Evolutionary conservation across 2,797 vertebrate species (phyloP).

Genomic region (Ctenosaura bakeri): DNA sequence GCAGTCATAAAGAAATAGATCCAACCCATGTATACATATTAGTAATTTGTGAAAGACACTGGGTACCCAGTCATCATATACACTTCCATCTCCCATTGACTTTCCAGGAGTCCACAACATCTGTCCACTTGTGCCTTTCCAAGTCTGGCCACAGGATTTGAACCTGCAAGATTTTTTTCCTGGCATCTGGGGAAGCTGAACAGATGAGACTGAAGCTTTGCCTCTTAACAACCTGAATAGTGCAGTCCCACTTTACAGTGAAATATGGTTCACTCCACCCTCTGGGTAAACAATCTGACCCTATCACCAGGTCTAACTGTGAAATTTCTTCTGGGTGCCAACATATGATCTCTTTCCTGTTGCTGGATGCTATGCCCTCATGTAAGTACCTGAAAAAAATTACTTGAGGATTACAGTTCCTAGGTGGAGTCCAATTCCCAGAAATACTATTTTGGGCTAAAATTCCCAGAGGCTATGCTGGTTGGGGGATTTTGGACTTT

Average conservation of each 20-base stretch:
- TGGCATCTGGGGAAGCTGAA: background rate
- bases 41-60: background rate
- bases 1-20: no score
- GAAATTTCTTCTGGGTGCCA: background rate
- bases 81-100: background rate
- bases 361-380: background rate
- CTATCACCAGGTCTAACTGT: background rate
- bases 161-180: background rate
- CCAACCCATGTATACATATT: no score
- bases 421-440: no score
- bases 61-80: background rate
- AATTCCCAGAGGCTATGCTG: no score
- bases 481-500: no score
- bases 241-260: background rate
- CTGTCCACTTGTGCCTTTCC: background rate
- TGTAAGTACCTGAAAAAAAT: no score
- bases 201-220: background rate
- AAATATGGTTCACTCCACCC: background rate
- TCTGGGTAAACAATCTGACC: background rate
- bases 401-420: no score
- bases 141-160: background rate
- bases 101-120: background rate
- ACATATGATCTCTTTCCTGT: background rate
- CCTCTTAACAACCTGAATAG: background rate
- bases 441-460: no score